A percentile compares a stretch with the other conserved stretches of the same genome.
phyloP scores from a whole-genome alignment of 2,113 vertebrate species.

The Carassius auratus region DNA sequence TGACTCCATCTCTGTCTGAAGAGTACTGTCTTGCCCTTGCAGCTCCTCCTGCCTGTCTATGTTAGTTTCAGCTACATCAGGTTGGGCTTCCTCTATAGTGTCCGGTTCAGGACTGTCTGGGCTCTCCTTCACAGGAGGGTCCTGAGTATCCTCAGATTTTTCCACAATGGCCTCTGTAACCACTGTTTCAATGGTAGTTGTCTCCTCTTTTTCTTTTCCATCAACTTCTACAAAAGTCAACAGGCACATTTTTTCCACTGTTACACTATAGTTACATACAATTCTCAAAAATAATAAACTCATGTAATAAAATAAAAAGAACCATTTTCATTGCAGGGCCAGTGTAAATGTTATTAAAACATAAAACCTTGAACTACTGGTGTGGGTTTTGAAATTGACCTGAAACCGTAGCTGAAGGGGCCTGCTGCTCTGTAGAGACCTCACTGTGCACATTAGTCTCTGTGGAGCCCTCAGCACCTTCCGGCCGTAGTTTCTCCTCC shows the following conservation, averaged over 20 bases:
- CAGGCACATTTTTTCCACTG: neutral
- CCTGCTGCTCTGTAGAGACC: slow-evolving; percentile 23
- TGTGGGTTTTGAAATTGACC: slow-evolving; percentile 62
- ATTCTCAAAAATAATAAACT: neutral
- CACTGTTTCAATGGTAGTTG: slow-evolving; percentile 59
- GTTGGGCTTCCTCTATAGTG: slow-evolving; percentile 56
- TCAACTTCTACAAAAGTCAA: slow-evolving; percentile 56
- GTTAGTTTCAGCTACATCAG: slow-evolving; percentile 44
- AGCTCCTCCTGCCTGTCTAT: slow-evolving; percentile 46
- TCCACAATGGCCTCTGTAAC: slow-evolving; percentile 49
- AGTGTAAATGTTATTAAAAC: neutral
- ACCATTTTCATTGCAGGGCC: neutral
- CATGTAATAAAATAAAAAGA: neutral
- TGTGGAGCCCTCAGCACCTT: slow-evolving; percentile 44
- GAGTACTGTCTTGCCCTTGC: slow-evolving; percentile 39
- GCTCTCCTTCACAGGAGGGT: slow-evolving; percentile 48
- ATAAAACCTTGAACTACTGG: neutral
- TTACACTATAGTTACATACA: neutral
- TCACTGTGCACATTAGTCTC: slow-evolving; percentile 45
- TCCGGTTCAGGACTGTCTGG: slow-evolving; percentile 63
- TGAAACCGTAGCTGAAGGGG: slow-evolving; percentile 47
- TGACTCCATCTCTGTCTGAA: slow-evolving; percentile 21
- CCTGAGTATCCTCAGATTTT: slow-evolving; percentile 52
- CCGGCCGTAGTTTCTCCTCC: slow-evolving; percentile 49
- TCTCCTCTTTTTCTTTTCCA: slow-evolving; percentile 58